Percentiles rank a stretch among this genome's conserved stretches.
Evolutionary conservation across 2,888 invertebrate genomes (phyloP).

Genomic region (Diplazon laetatorius): DNA sequence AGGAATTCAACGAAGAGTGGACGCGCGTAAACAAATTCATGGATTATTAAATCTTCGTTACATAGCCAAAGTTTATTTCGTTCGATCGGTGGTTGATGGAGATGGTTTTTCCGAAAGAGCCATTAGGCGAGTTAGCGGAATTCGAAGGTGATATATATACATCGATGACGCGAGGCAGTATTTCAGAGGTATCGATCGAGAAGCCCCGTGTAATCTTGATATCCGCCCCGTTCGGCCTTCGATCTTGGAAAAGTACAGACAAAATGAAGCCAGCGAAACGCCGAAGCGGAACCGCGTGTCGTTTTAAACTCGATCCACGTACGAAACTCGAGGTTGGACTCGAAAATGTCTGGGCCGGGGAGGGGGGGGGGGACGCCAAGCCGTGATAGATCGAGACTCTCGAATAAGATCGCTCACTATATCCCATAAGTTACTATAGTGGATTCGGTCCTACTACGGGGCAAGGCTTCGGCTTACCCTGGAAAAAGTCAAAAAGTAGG

Average conservation of each 20-base stretch:
- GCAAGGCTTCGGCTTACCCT: neutral
- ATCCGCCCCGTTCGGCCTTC: slow-evolving; percentile 19
- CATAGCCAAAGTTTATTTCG: too few relatives aligned
- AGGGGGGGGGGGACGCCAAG: too few relatives aligned
- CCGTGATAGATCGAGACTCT: slow-evolving; percentile 46
- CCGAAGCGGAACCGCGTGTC: slow-evolving; percentile 17
- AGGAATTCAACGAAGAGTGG: neutral
- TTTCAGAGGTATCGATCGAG: neutral
- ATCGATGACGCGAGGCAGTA: neutral
- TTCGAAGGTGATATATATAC: neutral
- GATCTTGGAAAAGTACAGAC: slow-evolving; percentile 40
- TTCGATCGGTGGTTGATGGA: too few relatives aligned
- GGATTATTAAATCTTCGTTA: too few relatives aligned
- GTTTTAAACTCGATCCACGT: slow-evolving; percentile 58
- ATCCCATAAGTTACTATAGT: slow-evolving; percentile 27
- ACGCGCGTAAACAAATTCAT: neutral
- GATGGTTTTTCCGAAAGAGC: too few relatives aligned
- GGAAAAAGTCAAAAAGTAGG: neutral
- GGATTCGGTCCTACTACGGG: slow-evolving; percentile 3
- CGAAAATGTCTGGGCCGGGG: slow-evolving; percentile 45
- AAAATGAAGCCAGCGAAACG: slow-evolving; percentile 50
- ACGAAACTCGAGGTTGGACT: slow-evolving; percentile 36
- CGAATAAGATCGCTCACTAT: slow-evolving; percentile 31
- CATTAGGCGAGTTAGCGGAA: neutral
- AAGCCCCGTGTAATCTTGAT: slow-evolving; percentile 12